Conservation (phyloP, 2,113 vertebrate species). For the Capreolus pygargus region DNA sequence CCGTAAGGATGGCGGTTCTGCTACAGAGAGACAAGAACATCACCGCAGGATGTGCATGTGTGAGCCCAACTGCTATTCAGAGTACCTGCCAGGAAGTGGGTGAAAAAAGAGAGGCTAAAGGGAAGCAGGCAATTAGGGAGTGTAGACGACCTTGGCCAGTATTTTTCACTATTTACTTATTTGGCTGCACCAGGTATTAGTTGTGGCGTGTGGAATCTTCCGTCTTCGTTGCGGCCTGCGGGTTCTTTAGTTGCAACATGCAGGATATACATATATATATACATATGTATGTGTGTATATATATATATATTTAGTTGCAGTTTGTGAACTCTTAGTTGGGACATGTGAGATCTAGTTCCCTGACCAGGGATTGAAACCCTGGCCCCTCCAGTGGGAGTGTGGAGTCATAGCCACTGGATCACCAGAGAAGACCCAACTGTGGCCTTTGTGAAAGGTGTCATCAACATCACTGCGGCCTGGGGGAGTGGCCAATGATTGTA, state of each 20-base stretch:
- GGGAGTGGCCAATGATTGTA: neutral
- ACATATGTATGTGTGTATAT: neutral
- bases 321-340: neutral
- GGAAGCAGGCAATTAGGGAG: neutral
- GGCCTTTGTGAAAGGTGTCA: neutral
- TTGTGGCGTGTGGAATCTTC: rapidly evolving
- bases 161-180: neutral
- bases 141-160: neutral
- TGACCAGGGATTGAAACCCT: neutral
- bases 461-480: neutral
- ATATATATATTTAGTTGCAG: neutral
- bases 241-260: neutral
- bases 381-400: neutral
- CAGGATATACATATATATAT: neutral
- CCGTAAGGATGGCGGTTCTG: too few species aligned
- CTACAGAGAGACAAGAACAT: neutral
- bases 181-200: neutral
- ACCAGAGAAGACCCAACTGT: neutral
- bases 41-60: rapidly evolving
- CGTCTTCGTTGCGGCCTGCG: neutral
- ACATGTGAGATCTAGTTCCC: neutral
- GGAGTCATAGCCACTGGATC: neutral
- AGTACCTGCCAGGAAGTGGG: neutral
- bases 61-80: neutral
- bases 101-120: neutral